These are phyloP conservation scores for Bombyx mandarina DNA, from an alignment of 1,140 invertebrate species.

Conservation along the genomic window DNA sequence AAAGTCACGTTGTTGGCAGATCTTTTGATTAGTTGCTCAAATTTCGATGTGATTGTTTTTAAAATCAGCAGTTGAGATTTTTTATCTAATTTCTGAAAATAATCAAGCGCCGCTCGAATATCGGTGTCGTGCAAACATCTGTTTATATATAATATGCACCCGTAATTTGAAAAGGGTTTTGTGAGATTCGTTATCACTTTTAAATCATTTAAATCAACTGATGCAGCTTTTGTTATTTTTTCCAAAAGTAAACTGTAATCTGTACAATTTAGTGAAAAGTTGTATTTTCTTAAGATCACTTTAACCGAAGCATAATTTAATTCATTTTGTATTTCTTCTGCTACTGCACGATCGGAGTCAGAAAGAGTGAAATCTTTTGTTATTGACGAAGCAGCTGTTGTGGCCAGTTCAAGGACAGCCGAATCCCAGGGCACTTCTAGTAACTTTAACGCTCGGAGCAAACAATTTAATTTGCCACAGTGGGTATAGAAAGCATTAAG, in stretches of 20 bases:
- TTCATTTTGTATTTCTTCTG: slow-evolving; percentile 54
- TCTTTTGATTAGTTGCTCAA: slow-evolving; percentile 47
- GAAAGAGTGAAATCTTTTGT: slow-evolving; percentile 50
- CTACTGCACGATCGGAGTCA: slow-evolving; percentile 36
- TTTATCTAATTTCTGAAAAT: slow-evolving; percentile 37
- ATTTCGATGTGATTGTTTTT: slow-evolving; percentile 43
- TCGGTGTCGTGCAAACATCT: slow-evolving; percentile 52
- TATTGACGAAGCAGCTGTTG: slow-evolving; percentile 32
- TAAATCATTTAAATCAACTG: slow-evolving; percentile 48
- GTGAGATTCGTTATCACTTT: slow-evolving; percentile 39
- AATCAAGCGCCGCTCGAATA: slow-evolving; percentile 43
- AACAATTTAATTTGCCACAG: slow-evolving; percentile 45
- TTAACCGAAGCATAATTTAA: slow-evolving; percentile 57
- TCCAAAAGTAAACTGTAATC: slow-evolving; percentile 52
- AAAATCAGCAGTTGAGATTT: slow-evolving; percentile 37
- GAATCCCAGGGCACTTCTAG: slow-evolving; percentile 58
- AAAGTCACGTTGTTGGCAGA: slow-evolving; percentile 19
- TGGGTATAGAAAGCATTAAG: slow-evolving; percentile 43
- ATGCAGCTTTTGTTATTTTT: slow-evolving; percentile 41
- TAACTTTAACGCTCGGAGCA: slow-evolving; percentile 52
- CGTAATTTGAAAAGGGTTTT: slow-evolving; percentile 33
- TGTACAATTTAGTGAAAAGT: slow-evolving; percentile 47
- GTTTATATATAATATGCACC: slow-evolving; percentile 44
- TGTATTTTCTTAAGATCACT: slow-evolving; percentile 61
- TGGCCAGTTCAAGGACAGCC: slow-evolving; percentile 45